Percentiles rank a stretch among this genome's conserved stretches.
Evolutionary conservation across 2,888 invertebrate genomes (phyloP).

Genomic region (Ophioninae sp.): DNA sequence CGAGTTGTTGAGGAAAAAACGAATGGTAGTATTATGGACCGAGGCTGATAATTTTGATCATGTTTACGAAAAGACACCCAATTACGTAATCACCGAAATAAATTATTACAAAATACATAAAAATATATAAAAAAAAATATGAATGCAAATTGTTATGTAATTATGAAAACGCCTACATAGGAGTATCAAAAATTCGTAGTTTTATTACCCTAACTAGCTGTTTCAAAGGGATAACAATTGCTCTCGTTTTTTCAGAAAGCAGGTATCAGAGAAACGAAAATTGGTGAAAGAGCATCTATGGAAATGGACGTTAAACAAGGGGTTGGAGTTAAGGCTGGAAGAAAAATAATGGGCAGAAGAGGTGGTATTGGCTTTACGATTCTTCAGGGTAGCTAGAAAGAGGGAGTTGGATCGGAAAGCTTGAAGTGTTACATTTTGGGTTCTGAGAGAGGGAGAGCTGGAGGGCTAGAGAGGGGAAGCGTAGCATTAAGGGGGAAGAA

Average conservation of each 20-base stretch:
- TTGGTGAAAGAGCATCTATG: slow-evolving; percentile 38
- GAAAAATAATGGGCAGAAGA: slow-evolving; percentile 41
- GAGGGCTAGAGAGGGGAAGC: slow-evolving; percentile 49
- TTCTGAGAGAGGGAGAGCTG: slow-evolving; percentile 58
- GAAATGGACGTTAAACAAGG: slow-evolving; percentile 48
- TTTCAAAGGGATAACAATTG: no score
- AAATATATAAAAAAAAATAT: no score
- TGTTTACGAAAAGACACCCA: no score
- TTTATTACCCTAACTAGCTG: no score
- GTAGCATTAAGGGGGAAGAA: slow-evolving; percentile 54
- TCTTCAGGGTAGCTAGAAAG: slow-evolving; percentile 35
- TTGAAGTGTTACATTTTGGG: slow-evolving; percentile 49
- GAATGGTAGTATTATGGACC: no score
- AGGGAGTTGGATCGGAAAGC: slow-evolving; percentile 28
- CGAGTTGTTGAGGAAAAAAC: no score
- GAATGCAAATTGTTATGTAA: no score
- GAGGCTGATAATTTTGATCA: no score
- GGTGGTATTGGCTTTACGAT: slow-evolving; percentile 57
- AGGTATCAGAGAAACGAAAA: slow-evolving; percentile 50
- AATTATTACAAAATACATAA: no score
- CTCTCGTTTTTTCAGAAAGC: not conserved
- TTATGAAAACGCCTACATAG: no score
- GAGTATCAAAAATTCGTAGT: no score
- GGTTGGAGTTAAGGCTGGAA: slow-evolving; percentile 36
- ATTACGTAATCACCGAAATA: no score